Conservation (phyloP, 2,888 invertebrate species). For the Exocentrus adspersus region DNA sequence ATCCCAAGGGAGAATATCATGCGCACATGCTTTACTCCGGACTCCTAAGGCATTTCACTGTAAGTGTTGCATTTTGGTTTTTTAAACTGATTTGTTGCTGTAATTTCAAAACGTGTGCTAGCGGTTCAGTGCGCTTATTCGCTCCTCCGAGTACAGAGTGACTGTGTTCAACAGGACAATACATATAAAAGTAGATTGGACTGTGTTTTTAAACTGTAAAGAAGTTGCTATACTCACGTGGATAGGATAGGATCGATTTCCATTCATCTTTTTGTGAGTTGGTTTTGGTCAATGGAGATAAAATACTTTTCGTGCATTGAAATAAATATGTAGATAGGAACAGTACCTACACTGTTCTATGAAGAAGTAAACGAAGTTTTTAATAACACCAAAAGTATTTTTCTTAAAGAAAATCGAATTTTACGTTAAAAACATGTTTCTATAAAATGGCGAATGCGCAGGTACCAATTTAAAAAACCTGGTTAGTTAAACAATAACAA, state of each 20-base stretch:
- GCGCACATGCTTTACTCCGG: not conserved
- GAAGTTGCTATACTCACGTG: not conserved
- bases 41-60: not conserved
- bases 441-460: no score
- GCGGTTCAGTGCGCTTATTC: slow-evolving; percentile 7
- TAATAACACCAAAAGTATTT: no score
- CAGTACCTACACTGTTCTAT: no score
- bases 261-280: slow-evolving; percentile 9
- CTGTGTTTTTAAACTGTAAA: not conserved
- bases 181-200: not conserved
- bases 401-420: no score
- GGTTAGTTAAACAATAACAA: no score
- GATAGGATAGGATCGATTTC: slow-evolving; percentile 7
- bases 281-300: slow-evolving; percentile 4
- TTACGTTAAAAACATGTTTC: no score
- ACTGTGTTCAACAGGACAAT: slow-evolving; percentile 12
- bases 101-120: slow-evolving; percentile 11
- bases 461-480: no score
- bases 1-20: slow-evolving; percentile 12
- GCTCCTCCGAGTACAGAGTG: slow-evolving; percentile 11
- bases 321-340: no score
- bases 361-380: no score
- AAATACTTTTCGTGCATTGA: no score
- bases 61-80: slow-evolving; percentile 8
- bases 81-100: slow-evolving; percentile 2